Evolutionary conservation across 2,113 vertebrate species (phyloP).

Genomic region (Climacteris rufus): DNA sequence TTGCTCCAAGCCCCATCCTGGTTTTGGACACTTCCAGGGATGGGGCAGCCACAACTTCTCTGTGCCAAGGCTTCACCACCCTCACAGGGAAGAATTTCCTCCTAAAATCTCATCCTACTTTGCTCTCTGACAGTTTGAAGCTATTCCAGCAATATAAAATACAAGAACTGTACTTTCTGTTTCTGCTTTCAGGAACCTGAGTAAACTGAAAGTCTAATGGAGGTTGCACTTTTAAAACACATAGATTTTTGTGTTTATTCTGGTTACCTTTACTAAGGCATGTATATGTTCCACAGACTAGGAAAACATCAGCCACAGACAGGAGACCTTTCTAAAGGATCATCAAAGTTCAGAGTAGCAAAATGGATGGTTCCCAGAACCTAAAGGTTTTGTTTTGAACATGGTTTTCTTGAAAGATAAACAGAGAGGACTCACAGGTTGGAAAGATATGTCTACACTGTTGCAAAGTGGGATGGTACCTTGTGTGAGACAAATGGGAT

Average conservation of each 20-base stretch:
- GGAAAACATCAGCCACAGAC: neutral
- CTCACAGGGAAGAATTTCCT: neutral
- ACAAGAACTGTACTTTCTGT: neutral
- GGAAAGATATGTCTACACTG: neutral
- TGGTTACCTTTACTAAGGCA: neutral
- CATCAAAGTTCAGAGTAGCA: neutral
- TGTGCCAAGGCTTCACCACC: accelerated
- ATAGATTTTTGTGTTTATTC: neutral
- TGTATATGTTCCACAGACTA: neutral
- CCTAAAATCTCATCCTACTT: neutral
- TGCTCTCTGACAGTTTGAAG: neutral
- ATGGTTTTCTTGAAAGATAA: neutral
- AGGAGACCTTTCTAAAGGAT: neutral
- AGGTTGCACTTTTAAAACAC: neutral
- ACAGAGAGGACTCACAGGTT: neutral
- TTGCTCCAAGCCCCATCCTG: accelerated
- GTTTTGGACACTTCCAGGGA: neutral
- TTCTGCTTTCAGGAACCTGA: neutral
- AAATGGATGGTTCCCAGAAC: accelerated
- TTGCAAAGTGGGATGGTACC: neutral
- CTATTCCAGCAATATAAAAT: neutral
- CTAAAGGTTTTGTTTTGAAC: neutral
- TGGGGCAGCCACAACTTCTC: neutral
- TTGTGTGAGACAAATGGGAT: neutral
- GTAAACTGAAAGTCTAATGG: neutral